Percentiles rank a stretch among this genome's conserved stretches.
phyloP scores from a whole-genome alignment of 2,888 invertebrate species.

The Parnassius orleans region DNA sequence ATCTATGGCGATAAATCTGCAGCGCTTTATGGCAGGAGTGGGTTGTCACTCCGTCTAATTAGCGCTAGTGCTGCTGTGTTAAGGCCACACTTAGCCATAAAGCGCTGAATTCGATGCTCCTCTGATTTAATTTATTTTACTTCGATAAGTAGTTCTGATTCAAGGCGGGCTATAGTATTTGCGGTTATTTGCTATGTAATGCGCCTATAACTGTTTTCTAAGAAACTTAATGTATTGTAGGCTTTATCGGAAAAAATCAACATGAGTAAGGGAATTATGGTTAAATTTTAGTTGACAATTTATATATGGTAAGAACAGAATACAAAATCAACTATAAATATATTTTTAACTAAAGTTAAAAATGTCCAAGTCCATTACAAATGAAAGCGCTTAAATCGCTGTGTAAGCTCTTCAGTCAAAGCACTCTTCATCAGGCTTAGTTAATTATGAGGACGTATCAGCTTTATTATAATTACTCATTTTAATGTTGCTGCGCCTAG shows the following conservation, averaged over 20 bases:
- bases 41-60: slow-evolving; percentile 80
- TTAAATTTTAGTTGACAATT: no score
- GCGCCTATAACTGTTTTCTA: background rate
- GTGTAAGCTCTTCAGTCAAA: slow-evolving; percentile 46
- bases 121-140: slow-evolving; percentile 21
- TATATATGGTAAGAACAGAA: no score
- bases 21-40: slow-evolving; percentile 79
- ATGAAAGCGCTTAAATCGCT: slow-evolving; percentile 47
- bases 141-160: slow-evolving; percentile 4
- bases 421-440: slow-evolving; percentile 78
- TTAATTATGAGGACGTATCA: slow-evolving; percentile 78
- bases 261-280: no score
- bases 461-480: slow-evolving; percentile 80
- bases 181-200: slow-evolving; percentile 6
- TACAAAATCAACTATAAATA: no score
- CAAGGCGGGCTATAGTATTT: background rate
- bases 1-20: slow-evolving; percentile 79
- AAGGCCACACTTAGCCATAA: slow-evolving; percentile 41
- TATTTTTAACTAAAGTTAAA: no score
- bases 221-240: background rate
- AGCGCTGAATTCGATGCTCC: slow-evolving; percentile 33
- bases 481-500: slow-evolving; percentile 76
- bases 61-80: slow-evolving; percentile 67
- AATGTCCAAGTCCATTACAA: no score
- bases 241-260: no score